Evolutionary conservation across 2,797 vertebrate species (phyloP), one percentile per base, ranked within the genome.

Genomic region (Neostethus bicornis): DNA sequence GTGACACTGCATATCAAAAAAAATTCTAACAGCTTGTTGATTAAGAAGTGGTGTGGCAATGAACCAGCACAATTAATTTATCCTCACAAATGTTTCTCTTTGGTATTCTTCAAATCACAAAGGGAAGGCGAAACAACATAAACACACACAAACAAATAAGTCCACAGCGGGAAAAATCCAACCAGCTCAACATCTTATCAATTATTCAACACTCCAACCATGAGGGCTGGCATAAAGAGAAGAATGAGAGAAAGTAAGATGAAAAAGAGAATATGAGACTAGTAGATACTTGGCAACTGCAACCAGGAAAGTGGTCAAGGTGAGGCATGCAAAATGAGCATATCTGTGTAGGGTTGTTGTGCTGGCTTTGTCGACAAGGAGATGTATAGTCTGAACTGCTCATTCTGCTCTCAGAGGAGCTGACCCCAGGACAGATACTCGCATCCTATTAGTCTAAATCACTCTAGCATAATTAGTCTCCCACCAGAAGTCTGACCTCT

Each of bases 171-270:
- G 79, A 78, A 65, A 61, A 85, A 86, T 80, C 82, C 77, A 76
- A 80, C 66, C 55, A 85, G 79, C 86, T 80, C 79, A 81, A 88
- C 85, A 77, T 76, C 53, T 45, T 78, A 89, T 91, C 83, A 88
- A 91, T 90, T 87, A 90, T 91, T 90, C 83, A 91, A 55, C 79
- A 81, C 72, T 58, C 54, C 61, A 74, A 76, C 72, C 46, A 76
- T 81, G 75, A 84, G 77, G 83, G 65, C 76, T 51, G 70, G 71
- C 66, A 76, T 67, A 74, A 71, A 73, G 60, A 75, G 21, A 29
- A 47, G 39, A 69, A 49, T 2, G 46, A 52, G 59, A 59, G 17
- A 43, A 54, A 39, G 41, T 49, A 26, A 44, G 14, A 44, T 63
- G 31, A 7, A 51, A 67, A 57, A 61, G 44, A 31, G 46, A 59